phyloP scores from a whole-genome alignment of 2,888 invertebrate species.

The Melanargia galathea region DNA sequence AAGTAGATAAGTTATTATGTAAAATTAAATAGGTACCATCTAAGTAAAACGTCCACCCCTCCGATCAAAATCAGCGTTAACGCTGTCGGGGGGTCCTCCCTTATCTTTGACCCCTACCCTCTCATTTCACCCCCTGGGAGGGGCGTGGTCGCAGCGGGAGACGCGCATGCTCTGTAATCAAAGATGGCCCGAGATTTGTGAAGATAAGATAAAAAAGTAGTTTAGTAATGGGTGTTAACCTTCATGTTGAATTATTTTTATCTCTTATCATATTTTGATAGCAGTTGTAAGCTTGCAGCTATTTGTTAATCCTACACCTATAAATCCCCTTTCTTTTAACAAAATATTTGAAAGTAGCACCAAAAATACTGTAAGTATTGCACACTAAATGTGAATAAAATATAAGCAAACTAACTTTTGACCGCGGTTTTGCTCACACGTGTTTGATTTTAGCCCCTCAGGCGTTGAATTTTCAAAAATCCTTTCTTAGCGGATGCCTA shows the following conservation, averaged over 20 bases:
- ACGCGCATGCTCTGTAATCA: slow-evolving; percentile 74
- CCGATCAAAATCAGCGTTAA: slow-evolving; percentile 30
- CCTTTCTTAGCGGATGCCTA: no score
- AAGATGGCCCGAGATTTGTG: slow-evolving; percentile 62
- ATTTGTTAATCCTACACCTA: no score
- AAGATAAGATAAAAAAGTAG: slow-evolving; percentile 27
- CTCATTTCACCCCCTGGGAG: slow-evolving; percentile 50
- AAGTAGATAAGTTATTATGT: slow-evolving; percentile 12
- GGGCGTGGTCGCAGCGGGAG: slow-evolving; percentile 66
- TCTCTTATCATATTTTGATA: slow-evolving; percentile 4
- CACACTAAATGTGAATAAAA: no score
- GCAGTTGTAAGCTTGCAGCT: background rate
- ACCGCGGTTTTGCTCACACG: no score
- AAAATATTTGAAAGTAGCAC: no score
- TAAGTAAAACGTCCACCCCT: slow-evolving; percentile 27
- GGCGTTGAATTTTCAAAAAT: background rate
- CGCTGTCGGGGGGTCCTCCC: slow-evolving; percentile 39
- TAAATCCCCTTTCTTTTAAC: no score
- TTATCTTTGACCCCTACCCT: slow-evolving; percentile 46
- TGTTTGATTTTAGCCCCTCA: no score
- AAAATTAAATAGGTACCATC: slow-evolving; percentile 22
- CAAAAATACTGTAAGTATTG: no score
- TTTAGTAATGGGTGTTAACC: slow-evolving; percentile 26
- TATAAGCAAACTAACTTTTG: no score
- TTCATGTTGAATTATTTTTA: slow-evolving; percentile 17